phyloP scores from a whole-genome alignment of 2,113 vertebrate species.

The Notarius quadriscutis region DNA sequence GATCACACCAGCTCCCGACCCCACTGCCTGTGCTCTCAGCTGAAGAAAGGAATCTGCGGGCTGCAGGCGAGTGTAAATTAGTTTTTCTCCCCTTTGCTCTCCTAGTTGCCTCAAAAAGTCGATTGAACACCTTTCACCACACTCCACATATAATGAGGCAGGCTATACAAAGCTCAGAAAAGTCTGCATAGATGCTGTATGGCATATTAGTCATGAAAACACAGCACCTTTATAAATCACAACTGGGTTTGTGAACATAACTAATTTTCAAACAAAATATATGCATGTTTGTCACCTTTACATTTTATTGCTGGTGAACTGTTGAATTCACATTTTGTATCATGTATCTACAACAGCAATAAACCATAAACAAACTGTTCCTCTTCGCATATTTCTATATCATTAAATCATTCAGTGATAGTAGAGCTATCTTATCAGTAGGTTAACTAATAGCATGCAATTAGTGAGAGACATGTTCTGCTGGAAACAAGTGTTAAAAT shows the following conservation, averaged over 20 bases:
- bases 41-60: conserved; percentile 53
- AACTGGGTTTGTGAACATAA: conserved; percentile 35
- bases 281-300: conserved; percentile 43
- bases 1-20: conserved; percentile 64
- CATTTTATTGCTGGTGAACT: conserved; percentile 45
- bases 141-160: conserved; percentile 65
- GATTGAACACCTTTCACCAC: conserved; percentile 53
- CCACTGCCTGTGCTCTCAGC: conserved; percentile 47
- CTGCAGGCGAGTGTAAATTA: conserved; percentile 68
- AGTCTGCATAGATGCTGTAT: conserved; percentile 45
- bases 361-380: conserved; percentile 41
- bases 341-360: conserved; percentile 35
- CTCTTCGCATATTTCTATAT: conserved; percentile 31
- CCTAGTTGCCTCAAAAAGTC: conserved; percentile 52
- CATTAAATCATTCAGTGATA: conserved; percentile 19
- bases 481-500: background rate
- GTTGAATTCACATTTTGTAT: conserved; percentile 40
- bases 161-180: conserved; percentile 51
- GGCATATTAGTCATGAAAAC: conserved; percentile 39
- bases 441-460: background rate
- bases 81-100: conserved; percentile 57
- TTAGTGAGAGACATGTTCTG: background rate
- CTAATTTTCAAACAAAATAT: conserved; percentile 44
- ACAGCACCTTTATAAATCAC: conserved; percentile 27
- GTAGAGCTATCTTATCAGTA: background rate